phyloP scores from a whole-genome alignment of 2,888 invertebrate genomes.

The Mystacides longicornis region DNA sequence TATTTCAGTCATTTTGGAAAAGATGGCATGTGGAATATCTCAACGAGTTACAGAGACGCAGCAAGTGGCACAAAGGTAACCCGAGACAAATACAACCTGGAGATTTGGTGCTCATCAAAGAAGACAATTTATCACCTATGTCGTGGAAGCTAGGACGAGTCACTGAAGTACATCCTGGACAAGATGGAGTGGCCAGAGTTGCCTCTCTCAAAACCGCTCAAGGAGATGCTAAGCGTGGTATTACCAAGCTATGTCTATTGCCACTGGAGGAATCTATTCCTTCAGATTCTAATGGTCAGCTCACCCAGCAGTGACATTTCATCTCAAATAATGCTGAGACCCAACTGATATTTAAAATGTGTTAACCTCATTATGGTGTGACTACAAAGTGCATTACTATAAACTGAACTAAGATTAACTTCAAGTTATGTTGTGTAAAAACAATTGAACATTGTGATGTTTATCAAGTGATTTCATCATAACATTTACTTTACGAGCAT shows the following conservation, averaged over 20 bases:
- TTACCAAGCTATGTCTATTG: background rate
- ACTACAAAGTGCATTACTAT: no score
- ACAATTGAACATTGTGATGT: no score
- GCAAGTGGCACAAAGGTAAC: background rate
- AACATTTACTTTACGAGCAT: no score
- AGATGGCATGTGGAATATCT: background rate
- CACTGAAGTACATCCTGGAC: background rate
- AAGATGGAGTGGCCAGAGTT: constrained; percentile 2
- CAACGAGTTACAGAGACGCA: background rate
- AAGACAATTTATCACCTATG: background rate
- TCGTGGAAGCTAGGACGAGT: background rate
- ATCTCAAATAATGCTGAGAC: no score
- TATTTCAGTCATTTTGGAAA: background rate
- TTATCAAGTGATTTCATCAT: no score
- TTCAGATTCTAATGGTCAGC: no score
- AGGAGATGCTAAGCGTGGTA: background rate
- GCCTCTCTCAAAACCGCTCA: background rate
- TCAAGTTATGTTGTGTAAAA: no score
- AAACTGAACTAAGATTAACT: no score
- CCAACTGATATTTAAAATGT: no score
- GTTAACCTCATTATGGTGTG: no score
- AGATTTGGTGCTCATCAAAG: background rate
- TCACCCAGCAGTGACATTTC: no score
- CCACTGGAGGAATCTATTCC: background rate
- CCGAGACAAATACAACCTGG: background rate